A percentile compares a stretch with the other conserved stretches of the same genome.
These are phyloP conservation scores for Acleris emargana DNA, from an alignment of 2,888 invertebrate genomes.

Conservation along the genomic window DNA sequence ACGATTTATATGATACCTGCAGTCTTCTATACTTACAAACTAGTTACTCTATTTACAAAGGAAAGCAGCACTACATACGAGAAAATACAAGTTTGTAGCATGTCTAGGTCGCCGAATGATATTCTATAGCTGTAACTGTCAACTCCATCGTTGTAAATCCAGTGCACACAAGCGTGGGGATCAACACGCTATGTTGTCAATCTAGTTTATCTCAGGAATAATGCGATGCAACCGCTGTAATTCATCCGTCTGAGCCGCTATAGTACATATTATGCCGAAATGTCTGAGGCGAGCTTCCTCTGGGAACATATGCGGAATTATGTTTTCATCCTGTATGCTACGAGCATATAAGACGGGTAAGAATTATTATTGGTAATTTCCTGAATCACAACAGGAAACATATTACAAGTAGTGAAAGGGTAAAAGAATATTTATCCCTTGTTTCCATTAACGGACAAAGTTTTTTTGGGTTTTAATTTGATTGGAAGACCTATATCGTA, in stretches of 20 bases:
- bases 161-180: neutral
- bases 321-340: slow-evolving; percentile 25
- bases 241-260: slow-evolving; percentile 29
- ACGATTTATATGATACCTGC: no score
- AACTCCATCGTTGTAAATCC: neutral
- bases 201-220: slow-evolving; percentile 32
- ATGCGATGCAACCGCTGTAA: slow-evolving; percentile 24
- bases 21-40: no score
- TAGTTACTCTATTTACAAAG: no score
- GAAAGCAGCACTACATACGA: no score
- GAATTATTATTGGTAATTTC: slow-evolving; percentile 2
- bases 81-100: no score
- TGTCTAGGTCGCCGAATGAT: no score
- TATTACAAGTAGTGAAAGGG: neutral
- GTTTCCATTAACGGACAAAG: no score
- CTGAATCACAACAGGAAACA: neutral
- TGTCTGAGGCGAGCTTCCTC: slow-evolving; percentile 25
- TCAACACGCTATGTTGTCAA: slow-evolving; percentile 27
- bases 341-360: slow-evolving; percentile 11
- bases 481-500: no score
- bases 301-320: slow-evolving; percentile 19
- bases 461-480: no score
- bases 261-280: slow-evolving; percentile 27
- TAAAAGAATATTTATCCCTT: neutral
- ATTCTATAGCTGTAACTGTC: no score